Base-by-base conservation (phyloP, 2,888 invertebrate species). In the Anthoptus insignis region DNA sequence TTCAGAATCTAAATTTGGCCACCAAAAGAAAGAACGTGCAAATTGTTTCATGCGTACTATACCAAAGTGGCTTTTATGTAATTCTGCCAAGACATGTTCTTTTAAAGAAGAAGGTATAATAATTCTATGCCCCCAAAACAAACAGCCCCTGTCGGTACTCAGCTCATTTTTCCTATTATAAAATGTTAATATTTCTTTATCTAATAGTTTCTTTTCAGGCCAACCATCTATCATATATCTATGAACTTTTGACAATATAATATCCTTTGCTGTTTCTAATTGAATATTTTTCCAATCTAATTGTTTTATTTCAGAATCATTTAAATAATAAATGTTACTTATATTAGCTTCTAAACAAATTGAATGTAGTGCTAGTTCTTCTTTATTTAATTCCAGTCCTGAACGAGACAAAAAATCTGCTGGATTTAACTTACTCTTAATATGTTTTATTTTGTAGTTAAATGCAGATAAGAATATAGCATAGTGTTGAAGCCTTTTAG, bases 401-500 rank as follows among this genome's bases (percentile, higher is more conserved):
- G 16, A 16, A 7, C 67, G 24, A 11, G 68, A 69, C n/a, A 71
- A 21, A 34, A 53, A 68, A 64, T 72, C 73, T 21, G 72, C 75
- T 52, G 72, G 73, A 52, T 71, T 72, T 37, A 9, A 27, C 58
- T 52, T 27, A 1, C 68, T 59, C 27, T 42, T 52, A 3, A 74
- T 73, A 53, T 73, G 67, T 54, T 45, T 58, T 5, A 75, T 59
- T 52, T 50, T 66, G 50, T 73, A 73, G 2, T 50, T 58, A 54
- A 70, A 72, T 29, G 58, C 67, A 32, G 71, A 71, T 3, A 76
- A 52, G 57, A 75, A 76, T n/a, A 73, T 74, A 3, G 73, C 67
- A 58, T 69, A 76, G 49, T 76, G 72, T 37, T 76, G 75, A 9
- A 73, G 14, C 14, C 73, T 14, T 53, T 76, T 80, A 0, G 80